Conservation (phyloP, 30 jellyfish, hydroid and myxozoan species). For the Rhopilema esculentum region DNA sequence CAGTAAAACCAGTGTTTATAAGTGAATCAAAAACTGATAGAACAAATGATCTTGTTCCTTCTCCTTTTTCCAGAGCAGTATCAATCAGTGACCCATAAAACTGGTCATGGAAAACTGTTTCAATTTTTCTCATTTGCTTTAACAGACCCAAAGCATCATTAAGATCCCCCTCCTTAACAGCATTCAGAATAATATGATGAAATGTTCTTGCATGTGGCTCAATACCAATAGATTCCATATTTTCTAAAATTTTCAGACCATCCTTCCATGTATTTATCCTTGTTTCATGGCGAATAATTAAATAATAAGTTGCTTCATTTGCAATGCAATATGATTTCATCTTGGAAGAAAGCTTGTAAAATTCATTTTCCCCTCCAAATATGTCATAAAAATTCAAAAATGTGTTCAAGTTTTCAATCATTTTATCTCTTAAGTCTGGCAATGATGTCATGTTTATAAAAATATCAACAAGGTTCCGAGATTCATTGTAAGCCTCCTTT, state of each 20-base stretch:
- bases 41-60: conserved; percentile 11
- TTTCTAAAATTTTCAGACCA: conserved; percentile 29
- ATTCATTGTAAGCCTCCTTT: not conserved
- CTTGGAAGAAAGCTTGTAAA: conserved; percentile 2
- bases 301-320: conserved; percentile 53
- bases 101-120: conserved; percentile 46
- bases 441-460: conserved; percentile 1
- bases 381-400: conserved; percentile 43
- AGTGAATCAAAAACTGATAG: conserved; percentile 17
- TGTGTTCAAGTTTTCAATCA: conserved; percentile 38
- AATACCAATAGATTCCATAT: conserved; percentile 34
- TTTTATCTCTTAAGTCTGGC: conserved; percentile 3
- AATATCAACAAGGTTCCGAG: not conserved
- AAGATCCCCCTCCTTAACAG: conserved; percentile 28
- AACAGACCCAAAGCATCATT: conserved; percentile 21
- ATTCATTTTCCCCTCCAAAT: not conserved
- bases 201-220: conserved; percentile 51
- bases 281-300: conserved; percentile 30
- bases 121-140: conserved; percentile 30
- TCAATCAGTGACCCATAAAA: conserved; percentile 34
- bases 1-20: conserved; percentile 51
- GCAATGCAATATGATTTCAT: conserved; percentile 30
- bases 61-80: conserved; percentile 1
- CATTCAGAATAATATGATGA: conserved; percentile 40
- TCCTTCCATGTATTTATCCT: conserved; percentile 44